Evolutionary conservation across 2,113 vertebrate species (phyloP), one percentile per base, ranked within the genome.

Genomic region (Himantopus leucocephalus): DNA sequence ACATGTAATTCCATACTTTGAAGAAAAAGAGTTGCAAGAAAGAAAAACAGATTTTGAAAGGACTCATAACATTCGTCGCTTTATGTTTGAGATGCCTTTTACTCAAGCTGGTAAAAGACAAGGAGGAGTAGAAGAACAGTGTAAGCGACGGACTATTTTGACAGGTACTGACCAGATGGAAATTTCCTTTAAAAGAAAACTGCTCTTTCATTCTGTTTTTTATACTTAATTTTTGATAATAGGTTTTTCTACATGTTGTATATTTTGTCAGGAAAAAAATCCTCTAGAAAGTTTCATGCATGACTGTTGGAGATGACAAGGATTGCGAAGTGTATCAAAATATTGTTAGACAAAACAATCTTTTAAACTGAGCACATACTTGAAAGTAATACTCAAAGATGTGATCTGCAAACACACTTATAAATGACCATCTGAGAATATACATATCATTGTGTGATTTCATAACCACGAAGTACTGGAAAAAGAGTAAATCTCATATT

Each of bases 61-160:
- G 86, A 99, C 98, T 96, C 99, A 99, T 93, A 99, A 99, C 94
- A 99, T 99, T 62, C 99, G 99, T 13, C 99, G 99, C 60, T 99
- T 99, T 96, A 99, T 99, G 95, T 99, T 99, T 55, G 99, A 99
- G 98, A 99, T 99, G 99, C 99, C 99, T 34, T 99, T 99, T 91
- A 99, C 99, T 34, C 98, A 99, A 81, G 98, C 99, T 2, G 99
- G 99, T 41, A 99, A 99, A 92, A 99, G 99, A 91, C 99, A 99
- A 85, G 99, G 99, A 14, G 99, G 99, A 1, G 98, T 99, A 6
- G 99, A 99, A 77, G 99, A 99, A 43, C 99, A 99, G 95, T 99
- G 99, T 95, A 99, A 99, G 78, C 98, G 99, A 34, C 98, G 99
- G 63, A 99, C 99, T 13, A 98, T 99, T 83, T 97, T 99, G 67